Conservation (phyloP, 2,797 vertebrate genomes). For the Oryzias dopingdopingensis region DNA sequence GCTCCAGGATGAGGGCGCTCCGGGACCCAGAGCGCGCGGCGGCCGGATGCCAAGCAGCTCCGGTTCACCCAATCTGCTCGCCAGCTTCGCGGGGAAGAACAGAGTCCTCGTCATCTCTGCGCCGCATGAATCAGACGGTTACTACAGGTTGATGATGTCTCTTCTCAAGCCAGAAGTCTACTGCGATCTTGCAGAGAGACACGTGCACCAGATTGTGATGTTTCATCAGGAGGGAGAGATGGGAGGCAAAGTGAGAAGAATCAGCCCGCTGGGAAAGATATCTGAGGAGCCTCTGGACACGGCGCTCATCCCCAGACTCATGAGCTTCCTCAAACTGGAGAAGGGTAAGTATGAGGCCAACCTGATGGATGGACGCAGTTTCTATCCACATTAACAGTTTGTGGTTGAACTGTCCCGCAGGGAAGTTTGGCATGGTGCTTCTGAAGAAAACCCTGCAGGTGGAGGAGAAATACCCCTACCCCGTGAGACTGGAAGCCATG, state of each 20-base stretch:
- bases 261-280: slow-evolving; percentile 89
- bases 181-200: slow-evolving; percentile 93
- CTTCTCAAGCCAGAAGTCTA: slow-evolving; percentile 93
- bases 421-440: slow-evolving; percentile 95
- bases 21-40: slow-evolving; percentile 71
- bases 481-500: slow-evolving; percentile 94
- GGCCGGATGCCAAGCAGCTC: slow-evolving; percentile 82
- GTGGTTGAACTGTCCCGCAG: slow-evolving; percentile 33
- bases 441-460: slow-evolving; percentile 95
- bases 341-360: slow-evolving; percentile 73
- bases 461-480: slow-evolving; percentile 95
- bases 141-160: slow-evolving; percentile 97
- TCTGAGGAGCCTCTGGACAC: slow-evolving; percentile 90
- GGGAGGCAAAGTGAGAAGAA: slow-evolving; percentile 89
- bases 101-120: slow-evolving; percentile 93
- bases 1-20: slow-evolving; percentile 81
- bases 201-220: slow-evolving; percentile 92
- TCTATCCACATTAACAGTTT: neutral
- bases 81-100: slow-evolving; percentile 93
- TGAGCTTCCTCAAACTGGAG: slow-evolving; percentile 93
- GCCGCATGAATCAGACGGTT: slow-evolving; percentile 92
- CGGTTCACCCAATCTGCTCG: slow-evolving; percentile 89
- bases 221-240: slow-evolving; percentile 93
- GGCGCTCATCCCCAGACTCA: slow-evolving; percentile 87
- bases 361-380: neutral